Evolutionary conservation across 2,888 invertebrate species (phyloP).

Genomic region (Yponomeuta malinellus): DNA sequence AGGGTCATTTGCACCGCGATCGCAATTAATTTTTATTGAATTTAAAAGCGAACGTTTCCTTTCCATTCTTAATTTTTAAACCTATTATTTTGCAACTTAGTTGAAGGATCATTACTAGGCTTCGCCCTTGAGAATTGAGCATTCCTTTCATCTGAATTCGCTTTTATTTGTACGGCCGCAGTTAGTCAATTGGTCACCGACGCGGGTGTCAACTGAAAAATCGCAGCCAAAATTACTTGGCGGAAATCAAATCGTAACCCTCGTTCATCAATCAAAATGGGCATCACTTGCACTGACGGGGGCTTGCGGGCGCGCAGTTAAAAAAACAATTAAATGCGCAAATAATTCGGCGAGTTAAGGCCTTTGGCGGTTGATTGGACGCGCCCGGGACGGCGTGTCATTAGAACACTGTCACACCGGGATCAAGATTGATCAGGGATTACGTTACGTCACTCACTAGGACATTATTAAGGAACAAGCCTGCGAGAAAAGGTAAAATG

Average conservation of each 20-base stretch:
- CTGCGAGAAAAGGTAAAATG: too few species aligned
- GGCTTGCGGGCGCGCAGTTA: background rate
- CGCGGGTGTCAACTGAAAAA: background rate
- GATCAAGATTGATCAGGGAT: background rate
- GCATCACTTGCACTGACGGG: background rate
- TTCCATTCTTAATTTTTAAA: conserved; percentile 4
- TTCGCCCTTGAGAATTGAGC: background rate
- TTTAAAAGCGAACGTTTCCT: conserved; percentile 11
- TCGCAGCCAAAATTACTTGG: background rate
- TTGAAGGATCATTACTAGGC: background rate
- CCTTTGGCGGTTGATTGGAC: background rate
- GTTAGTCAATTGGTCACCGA: too few species aligned
- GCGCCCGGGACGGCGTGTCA: background rate
- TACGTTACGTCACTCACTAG: too few species aligned
- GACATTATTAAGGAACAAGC: too few species aligned
- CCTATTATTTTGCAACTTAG: background rate
- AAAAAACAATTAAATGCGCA: conserved; percentile 14
- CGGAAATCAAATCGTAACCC: background rate
- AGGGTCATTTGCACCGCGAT: conserved; percentile 8
- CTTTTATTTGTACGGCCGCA: too few species aligned
- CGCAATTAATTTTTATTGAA: conserved; percentile 16
- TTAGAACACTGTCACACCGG: background rate
- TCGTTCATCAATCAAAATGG: background rate
- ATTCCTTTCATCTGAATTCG: background rate
- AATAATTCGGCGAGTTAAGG: conserved; percentile 13